A percentile compares a stretch with the other conserved stretches of the same genome.
phyloP scores from a whole-genome alignment of 2,888 invertebrate species.

The Parnassius mnemosyne region DNA sequence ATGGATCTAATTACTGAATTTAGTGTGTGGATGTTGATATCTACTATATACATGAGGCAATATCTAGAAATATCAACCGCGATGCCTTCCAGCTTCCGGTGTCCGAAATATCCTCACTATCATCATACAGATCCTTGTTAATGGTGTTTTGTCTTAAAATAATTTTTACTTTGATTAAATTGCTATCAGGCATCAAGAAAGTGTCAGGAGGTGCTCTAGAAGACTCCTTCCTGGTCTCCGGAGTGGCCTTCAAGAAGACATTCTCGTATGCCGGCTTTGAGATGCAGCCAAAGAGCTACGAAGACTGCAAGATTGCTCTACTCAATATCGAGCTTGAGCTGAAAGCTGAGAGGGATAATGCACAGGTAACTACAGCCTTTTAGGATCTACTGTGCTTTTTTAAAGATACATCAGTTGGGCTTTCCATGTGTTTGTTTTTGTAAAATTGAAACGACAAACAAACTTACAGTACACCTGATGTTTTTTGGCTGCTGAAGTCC shows the following conservation, averaged over 20 bases:
- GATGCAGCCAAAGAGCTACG: constrained; percentile 98
- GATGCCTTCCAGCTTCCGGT: no score
- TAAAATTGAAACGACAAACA: no score
- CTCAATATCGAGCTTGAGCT: constrained; percentile 98
- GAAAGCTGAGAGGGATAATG: constrained; percentile 99
- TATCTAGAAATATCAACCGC: no score
- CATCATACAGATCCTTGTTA: no score
- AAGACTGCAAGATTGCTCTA: constrained; percentile 94
- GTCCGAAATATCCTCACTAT: no score
- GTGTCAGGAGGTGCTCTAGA: constrained; percentile 89
- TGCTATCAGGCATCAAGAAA: constrained; percentile 96
- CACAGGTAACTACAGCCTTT: constrained; percentile 82
- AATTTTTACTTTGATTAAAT: no score
- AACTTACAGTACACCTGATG: no score
- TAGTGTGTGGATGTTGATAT: constrained; percentile 9
- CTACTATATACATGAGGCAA: neutral
- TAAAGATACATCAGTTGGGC: no score
- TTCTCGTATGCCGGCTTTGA: constrained; percentile 99
- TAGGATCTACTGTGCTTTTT: no score
- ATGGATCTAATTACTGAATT: constrained; percentile 64
- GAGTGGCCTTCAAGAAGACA: constrained; percentile 99
- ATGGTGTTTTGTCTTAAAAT: no score
- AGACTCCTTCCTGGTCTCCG: constrained; percentile 94
- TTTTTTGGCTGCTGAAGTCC: no score
- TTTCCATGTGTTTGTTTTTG: no score